Conservation (phyloP, 1,140 invertebrate species). For the Harlomillsia oculata region DNA sequence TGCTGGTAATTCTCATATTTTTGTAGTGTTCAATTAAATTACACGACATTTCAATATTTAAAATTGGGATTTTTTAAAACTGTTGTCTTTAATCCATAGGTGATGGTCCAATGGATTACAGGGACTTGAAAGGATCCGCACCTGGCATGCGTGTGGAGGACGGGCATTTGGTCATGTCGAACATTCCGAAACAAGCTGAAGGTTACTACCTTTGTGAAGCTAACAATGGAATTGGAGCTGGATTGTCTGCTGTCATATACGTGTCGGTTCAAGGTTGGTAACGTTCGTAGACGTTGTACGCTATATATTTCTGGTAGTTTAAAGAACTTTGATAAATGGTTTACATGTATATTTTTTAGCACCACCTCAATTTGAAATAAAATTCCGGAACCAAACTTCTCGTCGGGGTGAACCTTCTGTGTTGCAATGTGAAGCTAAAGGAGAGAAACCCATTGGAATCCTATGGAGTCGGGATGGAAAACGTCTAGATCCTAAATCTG, state of each 20-base stretch:
- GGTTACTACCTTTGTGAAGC: slow-evolving; percentile 80
- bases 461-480: slow-evolving; percentile 94
- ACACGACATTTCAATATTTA: neutral
- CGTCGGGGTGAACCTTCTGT: slow-evolving; percentile 81
- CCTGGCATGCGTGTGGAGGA: slow-evolving; percentile 82
- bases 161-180: slow-evolving; percentile 74
- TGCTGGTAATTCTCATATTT: slow-evolving; percentile 62
- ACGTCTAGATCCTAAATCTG: slow-evolving; percentile 64
- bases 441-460: slow-evolving; percentile 91
- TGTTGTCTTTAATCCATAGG: slow-evolving; percentile 47
- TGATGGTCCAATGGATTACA: slow-evolving; percentile 80
- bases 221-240: slow-evolving; percentile 88
- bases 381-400: slow-evolving; percentile 79
- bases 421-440: slow-evolving; percentile 51
- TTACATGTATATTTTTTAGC: no score
- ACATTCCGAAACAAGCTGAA: slow-evolving; percentile 84
- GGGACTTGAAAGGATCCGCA: slow-evolving; percentile 78
- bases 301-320: no score
- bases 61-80: neutral
- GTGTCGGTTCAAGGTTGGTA: slow-evolving; percentile 79
- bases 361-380: slow-evolving; percentile 86
- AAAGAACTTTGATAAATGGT: no score
- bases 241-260: slow-evolving; percentile 81
- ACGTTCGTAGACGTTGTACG: neutral
- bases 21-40: neutral